A percentile compares a stretch with the other conserved stretches of the same genome.
phyloP scores from a whole-genome alignment of 35 echinoderm and acorn worm genomes.

The Strongylocentrotus purpuratus region DNA sequence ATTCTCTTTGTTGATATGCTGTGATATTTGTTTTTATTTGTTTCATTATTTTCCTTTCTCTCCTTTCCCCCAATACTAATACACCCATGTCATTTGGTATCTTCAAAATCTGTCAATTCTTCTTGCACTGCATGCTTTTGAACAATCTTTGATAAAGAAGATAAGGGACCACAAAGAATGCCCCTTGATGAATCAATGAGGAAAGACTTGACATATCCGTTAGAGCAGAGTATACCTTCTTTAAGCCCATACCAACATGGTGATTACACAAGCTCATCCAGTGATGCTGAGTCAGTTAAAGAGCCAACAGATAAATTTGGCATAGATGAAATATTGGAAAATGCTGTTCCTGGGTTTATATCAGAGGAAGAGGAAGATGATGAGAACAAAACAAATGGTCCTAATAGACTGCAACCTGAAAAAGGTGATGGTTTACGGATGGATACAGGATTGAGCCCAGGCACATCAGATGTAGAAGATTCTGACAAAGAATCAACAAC shows the following conservation, averaged over 20 bases:
- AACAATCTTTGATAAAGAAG: conserved; percentile 17
- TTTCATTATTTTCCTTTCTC: conserved; percentile 34
- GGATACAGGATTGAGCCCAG: neutral
- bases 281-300: conserved; percentile 36
- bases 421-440: neutral
- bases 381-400: neutral
- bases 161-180: neutral
- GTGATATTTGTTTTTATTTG: neutral
- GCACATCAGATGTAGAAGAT: neutral
- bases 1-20: conserved; percentile 1
- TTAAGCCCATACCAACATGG: neutral
- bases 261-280: conserved; percentile 33
- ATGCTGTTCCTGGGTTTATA: conserved; percentile 5
- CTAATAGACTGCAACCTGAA: neutral
- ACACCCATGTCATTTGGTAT: neutral
- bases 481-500: conserved; percentile 39
- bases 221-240: neutral
- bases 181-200: neutral
- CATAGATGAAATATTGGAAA: conserved; percentile 22
- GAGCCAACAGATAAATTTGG: neutral
- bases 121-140: conserved; percentile 27
- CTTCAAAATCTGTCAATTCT: neutral
- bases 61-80: conserved; percentile 23
- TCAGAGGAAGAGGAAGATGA: conserved; percentile 27
- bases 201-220: neutral